These are phyloP conservation scores for Metalampra italica DNA, from an alignment of 2,888 invertebrate genomes.

Conservation along the genomic window DNA sequence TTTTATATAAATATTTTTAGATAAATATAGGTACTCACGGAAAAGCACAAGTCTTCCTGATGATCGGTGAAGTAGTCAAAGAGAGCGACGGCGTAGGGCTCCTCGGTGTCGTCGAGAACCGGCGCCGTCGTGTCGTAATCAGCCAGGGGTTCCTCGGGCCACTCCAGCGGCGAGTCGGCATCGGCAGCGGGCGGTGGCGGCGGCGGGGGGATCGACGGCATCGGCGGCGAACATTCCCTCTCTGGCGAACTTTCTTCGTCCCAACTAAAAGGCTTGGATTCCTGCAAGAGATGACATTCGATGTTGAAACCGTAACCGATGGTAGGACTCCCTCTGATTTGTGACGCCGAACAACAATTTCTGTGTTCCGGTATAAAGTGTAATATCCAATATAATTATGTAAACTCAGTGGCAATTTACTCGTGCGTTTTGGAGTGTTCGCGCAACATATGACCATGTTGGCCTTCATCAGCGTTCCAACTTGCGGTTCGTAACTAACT, in stretches of 20 bases:
- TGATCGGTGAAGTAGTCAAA: constrained; percentile 88
- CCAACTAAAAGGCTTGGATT: constrained; percentile 54
- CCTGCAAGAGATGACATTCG: constrained; percentile 32
- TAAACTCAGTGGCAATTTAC: too few relatives aligned
- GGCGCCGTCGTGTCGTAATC: constrained; percentile 18
- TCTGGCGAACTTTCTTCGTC: constrained; percentile 51
- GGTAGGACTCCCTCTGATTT: too few relatives aligned
- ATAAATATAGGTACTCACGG: constrained; percentile 79
- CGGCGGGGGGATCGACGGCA: constrained; percentile 89
- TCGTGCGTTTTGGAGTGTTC: too few relatives aligned
- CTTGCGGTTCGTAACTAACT: too few relatives aligned
- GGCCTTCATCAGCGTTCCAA: too few relatives aligned
- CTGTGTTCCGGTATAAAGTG: too few relatives aligned
- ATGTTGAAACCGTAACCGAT: too few relatives aligned
- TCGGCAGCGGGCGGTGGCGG: constrained; percentile 80
- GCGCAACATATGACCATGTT: too few relatives aligned
- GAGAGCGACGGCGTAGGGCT: constrained; percentile 86
- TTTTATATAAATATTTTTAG: too few relatives aligned
- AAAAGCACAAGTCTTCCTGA: constrained; percentile 87
- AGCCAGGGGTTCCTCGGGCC: constrained; percentile 33
- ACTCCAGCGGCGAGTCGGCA: constrained; percentile 45
- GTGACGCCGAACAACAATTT: too few relatives aligned
- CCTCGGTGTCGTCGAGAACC: constrained; percentile 40
- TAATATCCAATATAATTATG: too few relatives aligned
- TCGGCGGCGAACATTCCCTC: constrained; percentile 82